Conservation (phyloP, 2,888 invertebrate species). For the Eristalis intricaria region DNA sequence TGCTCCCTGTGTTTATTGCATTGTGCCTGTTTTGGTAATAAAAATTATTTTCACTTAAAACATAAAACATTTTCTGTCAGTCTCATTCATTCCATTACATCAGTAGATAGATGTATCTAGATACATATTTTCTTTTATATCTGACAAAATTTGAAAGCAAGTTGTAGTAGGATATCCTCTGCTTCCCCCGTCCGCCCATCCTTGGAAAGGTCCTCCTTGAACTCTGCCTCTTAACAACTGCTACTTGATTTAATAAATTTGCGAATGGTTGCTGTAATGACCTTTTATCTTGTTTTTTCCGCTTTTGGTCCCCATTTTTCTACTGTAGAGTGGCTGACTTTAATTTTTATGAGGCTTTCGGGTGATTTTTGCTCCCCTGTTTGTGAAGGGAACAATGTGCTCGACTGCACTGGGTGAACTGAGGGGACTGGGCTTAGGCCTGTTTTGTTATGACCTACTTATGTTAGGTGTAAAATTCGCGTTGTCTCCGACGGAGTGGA, state of each 20-base stretch:
- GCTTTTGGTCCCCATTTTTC: too few relatives aligned
- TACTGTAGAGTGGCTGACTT: too few relatives aligned
- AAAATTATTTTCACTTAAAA: conserved; percentile 25
- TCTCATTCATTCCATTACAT: neutral
- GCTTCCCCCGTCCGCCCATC: neutral
- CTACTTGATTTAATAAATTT: conserved; percentile 34
- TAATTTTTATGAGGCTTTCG: conserved; percentile 10
- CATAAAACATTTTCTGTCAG: neutral
- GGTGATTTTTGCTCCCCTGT: neutral
- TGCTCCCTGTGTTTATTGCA: conserved; percentile 80
- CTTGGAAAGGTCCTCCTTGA: neutral
- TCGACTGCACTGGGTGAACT: too few relatives aligned
- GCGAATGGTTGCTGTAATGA: conserved; percentile 27
- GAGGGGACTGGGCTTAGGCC: neutral
- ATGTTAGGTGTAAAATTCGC: conserved; percentile 33
- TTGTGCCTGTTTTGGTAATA: conserved; percentile 80
- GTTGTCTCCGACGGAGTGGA: conserved; percentile 12
- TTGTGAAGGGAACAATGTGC: too few relatives aligned
- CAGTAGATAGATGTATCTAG: neutral
- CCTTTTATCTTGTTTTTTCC: neutral
- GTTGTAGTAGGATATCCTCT: neutral
- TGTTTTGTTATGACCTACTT: conserved; percentile 25
- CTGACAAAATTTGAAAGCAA: too few relatives aligned
- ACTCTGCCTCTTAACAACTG: neutral
- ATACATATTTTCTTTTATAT: neutral